Evolutionary conservation across 2,113 vertebrate genomes (phyloP).

Genomic region (Recurvirostra avosetta): DNA sequence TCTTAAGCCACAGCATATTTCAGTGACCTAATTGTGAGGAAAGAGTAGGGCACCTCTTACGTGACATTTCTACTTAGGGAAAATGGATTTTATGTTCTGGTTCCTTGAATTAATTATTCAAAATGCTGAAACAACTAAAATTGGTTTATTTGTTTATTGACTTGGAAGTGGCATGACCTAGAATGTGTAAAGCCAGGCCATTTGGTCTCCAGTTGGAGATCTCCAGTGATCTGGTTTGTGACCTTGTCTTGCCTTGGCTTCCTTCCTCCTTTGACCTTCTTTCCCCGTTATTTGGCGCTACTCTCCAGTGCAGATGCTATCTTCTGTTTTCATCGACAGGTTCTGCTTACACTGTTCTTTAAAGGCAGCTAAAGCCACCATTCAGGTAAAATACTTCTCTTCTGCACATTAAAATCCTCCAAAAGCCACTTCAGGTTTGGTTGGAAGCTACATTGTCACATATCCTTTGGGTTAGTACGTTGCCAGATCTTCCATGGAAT

Average conservation of each 20-base stretch:
- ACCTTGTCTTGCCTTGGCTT: background rate
- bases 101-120: constrained; percentile 14
- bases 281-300: background rate
- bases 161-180: background rate
- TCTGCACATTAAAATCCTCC: background rate
- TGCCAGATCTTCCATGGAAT: background rate
- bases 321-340: background rate
- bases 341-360: background rate
- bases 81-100: constrained; percentile 6
- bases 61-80: background rate
- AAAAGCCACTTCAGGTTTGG: background rate
- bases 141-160: background rate
- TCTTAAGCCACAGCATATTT: background rate
- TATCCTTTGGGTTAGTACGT: background rate
- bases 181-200: background rate
- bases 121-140: background rate
- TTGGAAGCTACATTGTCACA: background rate
- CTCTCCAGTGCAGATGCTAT: background rate
- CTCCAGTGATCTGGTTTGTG: background rate
- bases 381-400: background rate
- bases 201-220: background rate
- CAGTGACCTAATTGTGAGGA: background rate
- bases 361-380: background rate
- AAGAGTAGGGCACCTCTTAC: background rate
- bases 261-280: background rate